A percentile compares a stretch with the other conserved stretches of the same genome.
Conservation (phyloP, 2,113 vertebrate species). For the Toxotes chatareus region DNA sequence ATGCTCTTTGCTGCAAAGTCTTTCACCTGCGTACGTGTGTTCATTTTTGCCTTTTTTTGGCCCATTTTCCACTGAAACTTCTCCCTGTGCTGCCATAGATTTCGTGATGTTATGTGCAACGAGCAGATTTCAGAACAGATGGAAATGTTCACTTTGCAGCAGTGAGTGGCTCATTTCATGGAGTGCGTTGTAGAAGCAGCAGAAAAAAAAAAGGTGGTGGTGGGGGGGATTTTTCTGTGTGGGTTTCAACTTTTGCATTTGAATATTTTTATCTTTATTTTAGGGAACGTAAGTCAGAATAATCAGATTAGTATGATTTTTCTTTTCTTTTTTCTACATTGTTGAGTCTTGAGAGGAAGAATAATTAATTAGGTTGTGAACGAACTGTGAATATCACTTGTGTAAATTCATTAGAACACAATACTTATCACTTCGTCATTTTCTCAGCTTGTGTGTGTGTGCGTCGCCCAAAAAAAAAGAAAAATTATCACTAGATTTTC, state of each 20-base stretch:
- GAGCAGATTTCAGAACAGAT: slow-evolving; percentile 36
- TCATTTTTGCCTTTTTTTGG: not conserved
- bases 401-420: slow-evolving; percentile 1
- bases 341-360: not conserved
- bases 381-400: no score
- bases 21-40: not conserved
- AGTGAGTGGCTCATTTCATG: slow-evolving; percentile 55
- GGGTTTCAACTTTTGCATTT: slow-evolving; percentile 49
- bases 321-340: not conserved
- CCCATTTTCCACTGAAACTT: not conserved
- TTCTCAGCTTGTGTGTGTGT: not conserved
- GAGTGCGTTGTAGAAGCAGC: slow-evolving; percentile 37
- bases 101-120: not conserved
- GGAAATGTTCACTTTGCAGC: slow-evolving; percentile 25
- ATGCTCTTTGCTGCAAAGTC: not conserved
- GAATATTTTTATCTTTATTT: slow-evolving; percentile 37
- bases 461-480: no score
- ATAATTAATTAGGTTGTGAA: not conserved
- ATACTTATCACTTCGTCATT: not conserved
- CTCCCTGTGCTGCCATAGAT: not conserved
- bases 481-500: not conserved
- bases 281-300: slow-evolving; percentile 16
- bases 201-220: slow-evolving; percentile 4
- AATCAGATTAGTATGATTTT: not conserved
- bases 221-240: slow-evolving; percentile 39